Percentiles rank a stretch among this genome's conserved stretches.
These are phyloP conservation scores for Prosopocoilus inquinatus DNA, from an alignment of 2,888 invertebrate genomes.

Conservation along the genomic window DNA sequence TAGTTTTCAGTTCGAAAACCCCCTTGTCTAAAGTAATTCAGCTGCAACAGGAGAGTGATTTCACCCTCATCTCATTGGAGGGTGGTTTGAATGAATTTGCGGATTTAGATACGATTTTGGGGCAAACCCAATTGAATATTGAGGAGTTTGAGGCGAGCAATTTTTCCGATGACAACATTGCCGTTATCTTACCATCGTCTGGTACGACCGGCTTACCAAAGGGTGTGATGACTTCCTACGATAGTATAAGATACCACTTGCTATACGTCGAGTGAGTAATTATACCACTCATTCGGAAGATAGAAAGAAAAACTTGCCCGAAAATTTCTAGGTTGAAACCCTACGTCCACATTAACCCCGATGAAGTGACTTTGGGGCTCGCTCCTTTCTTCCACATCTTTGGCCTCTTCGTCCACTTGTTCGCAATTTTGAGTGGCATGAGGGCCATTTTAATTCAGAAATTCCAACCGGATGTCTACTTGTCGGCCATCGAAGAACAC, in stretches of 20 bases:
- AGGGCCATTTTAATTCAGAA: constrained; percentile 26
- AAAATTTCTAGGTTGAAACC: background rate
- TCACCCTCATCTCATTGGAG: constrained; percentile 57
- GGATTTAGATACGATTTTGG: constrained; percentile 40
- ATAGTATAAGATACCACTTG: constrained; percentile 57
- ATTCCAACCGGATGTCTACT: constrained; percentile 33
- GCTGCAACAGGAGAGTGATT: constrained; percentile 53
- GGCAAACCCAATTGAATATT: constrained; percentile 3
- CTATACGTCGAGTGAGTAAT: constrained; percentile 26
- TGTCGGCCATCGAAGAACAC: constrained; percentile 31
- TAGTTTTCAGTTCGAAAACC: constrained; percentile 61
- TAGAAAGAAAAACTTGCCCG: constrained; percentile 48
- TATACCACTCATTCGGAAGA: constrained; percentile 54
- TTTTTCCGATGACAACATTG: constrained; percentile 55
- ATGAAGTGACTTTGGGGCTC: background rate
- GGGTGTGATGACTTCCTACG: constrained; percentile 72
- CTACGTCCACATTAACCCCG: constrained; percentile 1
- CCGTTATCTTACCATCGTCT: constrained; percentile 72
- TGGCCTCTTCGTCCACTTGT: constrained; percentile 6
- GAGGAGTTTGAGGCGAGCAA: constrained; percentile 48
- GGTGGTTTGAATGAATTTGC: constrained; percentile 50
- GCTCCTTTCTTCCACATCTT: constrained; percentile 8
- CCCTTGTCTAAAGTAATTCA: constrained; percentile 56
- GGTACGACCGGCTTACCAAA: constrained; percentile 80
- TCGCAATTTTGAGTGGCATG: background rate